These are phyloP conservation scores for Rhincodon typus DNA, from an alignment of 2,797 vertebrate species.

Conservation along the genomic window DNA sequence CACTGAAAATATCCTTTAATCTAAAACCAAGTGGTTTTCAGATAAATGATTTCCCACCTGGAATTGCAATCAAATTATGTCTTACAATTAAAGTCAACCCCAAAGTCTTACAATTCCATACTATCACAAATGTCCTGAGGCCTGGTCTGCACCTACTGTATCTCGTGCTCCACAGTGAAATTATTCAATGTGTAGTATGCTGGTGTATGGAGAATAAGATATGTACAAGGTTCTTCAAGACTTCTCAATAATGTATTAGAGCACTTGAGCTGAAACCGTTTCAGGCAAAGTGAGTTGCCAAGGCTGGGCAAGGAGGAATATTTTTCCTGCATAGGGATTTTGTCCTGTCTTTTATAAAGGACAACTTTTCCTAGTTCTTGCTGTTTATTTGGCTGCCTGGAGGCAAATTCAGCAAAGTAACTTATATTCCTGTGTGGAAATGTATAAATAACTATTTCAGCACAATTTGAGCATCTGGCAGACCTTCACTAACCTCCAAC, in stretches of 20 bases:
- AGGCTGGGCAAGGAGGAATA: background rate
- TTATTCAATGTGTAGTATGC: background rate
- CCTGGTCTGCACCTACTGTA: background rate
- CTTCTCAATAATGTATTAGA: background rate
- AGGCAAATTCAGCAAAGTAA: background rate
- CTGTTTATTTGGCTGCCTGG: background rate
- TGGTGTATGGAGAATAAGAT: background rate
- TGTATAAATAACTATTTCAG: background rate
- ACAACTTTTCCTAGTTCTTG: background rate
- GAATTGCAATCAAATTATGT: too few species aligned
- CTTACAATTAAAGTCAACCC: too few species aligned
- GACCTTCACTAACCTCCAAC: background rate
- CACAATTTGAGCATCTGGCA: background rate
- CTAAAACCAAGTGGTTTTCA: too few species aligned
- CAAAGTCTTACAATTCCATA: too few species aligned
- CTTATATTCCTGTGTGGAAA: background rate
- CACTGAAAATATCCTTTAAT: too few species aligned
- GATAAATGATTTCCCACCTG: too few species aligned
- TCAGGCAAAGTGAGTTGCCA: background rate
- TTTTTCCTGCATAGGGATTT: background rate
- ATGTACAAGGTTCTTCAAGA: background rate
- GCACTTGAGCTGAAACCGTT: background rate
- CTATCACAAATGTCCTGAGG: background rate
- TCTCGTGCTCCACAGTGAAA: background rate
- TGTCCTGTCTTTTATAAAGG: background rate